Base-by-base conservation (phyloP, 2,113 vertebrate genomes). In the Ophthalmolycus amberensis region DNA sequence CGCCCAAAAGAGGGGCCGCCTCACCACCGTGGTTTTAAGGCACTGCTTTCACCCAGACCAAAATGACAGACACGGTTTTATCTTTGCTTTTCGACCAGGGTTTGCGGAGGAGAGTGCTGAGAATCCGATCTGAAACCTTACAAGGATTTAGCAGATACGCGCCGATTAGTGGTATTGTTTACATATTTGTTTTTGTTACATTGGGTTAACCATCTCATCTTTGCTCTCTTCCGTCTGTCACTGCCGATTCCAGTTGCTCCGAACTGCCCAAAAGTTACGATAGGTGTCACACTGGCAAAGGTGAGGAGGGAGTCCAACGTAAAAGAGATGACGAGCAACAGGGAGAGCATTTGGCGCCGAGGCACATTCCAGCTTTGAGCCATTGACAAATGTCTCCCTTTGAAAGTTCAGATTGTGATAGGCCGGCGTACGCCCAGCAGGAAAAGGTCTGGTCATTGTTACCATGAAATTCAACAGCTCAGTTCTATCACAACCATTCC, bases 21-120 rank as follows among this genome's bases (percentile, higher is more conserved):
- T 80, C 84, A 85, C 89, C 87, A 70, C 84, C 75, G 79, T 83
- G 94, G 91, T 93, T 93, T 85, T 84, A 86, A 80, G 81, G 75
- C 82, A 60, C 84, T 80, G 89, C 90, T 92, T 92, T 92, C 89
- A 92, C 88, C 76, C 85, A 91, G 89, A 95, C 94, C 95, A 94
- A 94, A 95, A 96, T 95, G 92, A 95, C 89, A 95, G 93, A 91
- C 79, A 42, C 69, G 60, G 90, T 86, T 95, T 94, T 93, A 93
- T 94, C 94, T 93, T 90, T 83, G 86, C 88, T 90, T 93, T 94
- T 85, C 73, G 80, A 92, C 85, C 80, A 83, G 78, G 85, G 85
- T 82, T 91, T 89, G 90, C 34, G 88, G 88, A 29, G 59, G 25
- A 73, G 80, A 83, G 80, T 7, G 67, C 88, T 82, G 82, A 91